Conservation (phyloP, 2,797 vertebrate genomes). For the Xiphophorus birchmanni region DNA sequence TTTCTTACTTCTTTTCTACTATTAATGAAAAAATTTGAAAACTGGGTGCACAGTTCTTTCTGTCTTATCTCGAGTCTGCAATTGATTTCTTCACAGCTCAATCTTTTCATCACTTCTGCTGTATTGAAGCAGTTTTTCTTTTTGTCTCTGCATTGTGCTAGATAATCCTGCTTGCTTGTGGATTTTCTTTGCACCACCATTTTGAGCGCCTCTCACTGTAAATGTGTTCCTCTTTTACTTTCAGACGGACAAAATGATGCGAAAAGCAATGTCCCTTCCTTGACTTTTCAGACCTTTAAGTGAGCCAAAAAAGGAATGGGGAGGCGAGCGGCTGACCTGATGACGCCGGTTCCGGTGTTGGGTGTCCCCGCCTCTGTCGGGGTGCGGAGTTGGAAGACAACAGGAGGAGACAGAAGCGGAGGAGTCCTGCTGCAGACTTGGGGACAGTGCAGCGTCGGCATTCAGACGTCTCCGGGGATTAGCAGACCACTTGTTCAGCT, state of each 20-base stretch:
- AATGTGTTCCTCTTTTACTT: slow-evolving; percentile 66
- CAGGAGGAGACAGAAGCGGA: slow-evolving; percentile 58
- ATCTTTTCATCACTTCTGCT: slow-evolving; percentile 46
- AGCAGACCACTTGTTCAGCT: slow-evolving; percentile 60
- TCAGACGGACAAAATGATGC: slow-evolving; percentile 63
- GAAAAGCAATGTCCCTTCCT: slow-evolving; percentile 45
- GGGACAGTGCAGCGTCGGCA: slow-evolving; percentile 77
- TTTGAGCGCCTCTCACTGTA: slow-evolving; percentile 44
- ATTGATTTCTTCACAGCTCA: slow-evolving; percentile 34
- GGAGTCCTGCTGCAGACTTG: slow-evolving; percentile 68
- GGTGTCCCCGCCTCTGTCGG: slow-evolving; percentile 80
- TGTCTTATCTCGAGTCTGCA: slow-evolving; percentile 30
- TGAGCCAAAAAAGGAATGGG: slow-evolving; percentile 71
- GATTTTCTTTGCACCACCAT: slow-evolving; percentile 29
- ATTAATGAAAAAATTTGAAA: slow-evolving; percentile 25
- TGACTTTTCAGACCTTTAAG: slow-evolving; percentile 49
- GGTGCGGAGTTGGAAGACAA: slow-evolving; percentile 75
- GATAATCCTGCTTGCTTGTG: slow-evolving; percentile 53
- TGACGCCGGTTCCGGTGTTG: slow-evolving; percentile 80
- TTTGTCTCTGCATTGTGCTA: slow-evolving; percentile 48
- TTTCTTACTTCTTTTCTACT: slow-evolving; percentile 6
- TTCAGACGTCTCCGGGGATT: slow-evolving; percentile 81
- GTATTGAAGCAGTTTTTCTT: slow-evolving; percentile 15
- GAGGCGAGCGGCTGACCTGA: slow-evolving; percentile 79
- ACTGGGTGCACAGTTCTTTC: slow-evolving; percentile 13